Percentiles rank a stretch among this genome's conserved stretches.
phyloP scores from a whole-genome alignment of 1,140 invertebrate genomes.

The Adoxophyes honmai region DNA sequence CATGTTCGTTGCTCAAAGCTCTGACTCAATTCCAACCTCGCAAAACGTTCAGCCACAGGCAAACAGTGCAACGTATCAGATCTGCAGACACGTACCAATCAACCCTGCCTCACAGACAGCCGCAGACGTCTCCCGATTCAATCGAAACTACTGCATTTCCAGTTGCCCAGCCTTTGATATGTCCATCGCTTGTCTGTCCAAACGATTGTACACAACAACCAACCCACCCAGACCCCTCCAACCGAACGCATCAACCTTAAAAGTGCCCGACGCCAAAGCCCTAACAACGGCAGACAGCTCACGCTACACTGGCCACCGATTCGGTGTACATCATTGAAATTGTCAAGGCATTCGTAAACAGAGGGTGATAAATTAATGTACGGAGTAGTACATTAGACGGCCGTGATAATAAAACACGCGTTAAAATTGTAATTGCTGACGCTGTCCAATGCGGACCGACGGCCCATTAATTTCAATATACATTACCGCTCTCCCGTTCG shows the following conservation, averaged over 20 bases:
- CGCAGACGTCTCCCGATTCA: constrained; percentile 68
- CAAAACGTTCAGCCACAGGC: constrained; percentile 36
- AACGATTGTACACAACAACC: constrained; percentile 59
- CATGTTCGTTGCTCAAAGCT: neutral
- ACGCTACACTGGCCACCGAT: neutral
- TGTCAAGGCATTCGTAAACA: constrained; percentile 67
- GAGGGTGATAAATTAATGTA: constrained; percentile 70
- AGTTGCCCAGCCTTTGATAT: constrained; percentile 68
- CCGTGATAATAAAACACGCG: constrained; percentile 72
- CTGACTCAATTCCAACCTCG: constrained; percentile 3
- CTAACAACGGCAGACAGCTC: neutral
- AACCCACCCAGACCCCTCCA: constrained; percentile 31
- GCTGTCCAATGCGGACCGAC: constrained; percentile 23
- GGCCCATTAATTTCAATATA: neutral
- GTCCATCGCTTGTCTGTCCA: constrained; percentile 74
- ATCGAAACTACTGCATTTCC: constrained; percentile 71
- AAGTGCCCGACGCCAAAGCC: neutral
- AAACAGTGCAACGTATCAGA: constrained; percentile 51
- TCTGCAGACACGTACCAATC: constrained; percentile 66
- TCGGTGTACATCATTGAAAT: constrained; percentile 57
- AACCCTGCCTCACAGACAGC: constrained; percentile 53
- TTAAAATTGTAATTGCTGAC: constrained; percentile 71
- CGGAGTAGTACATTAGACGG: constrained; percentile 62
- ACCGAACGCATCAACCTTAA: neutral
- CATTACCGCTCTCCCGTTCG: constrained; percentile 24